These are phyloP conservation scores for Echiichthys vipera DNA, from an alignment of 2,797 vertebrate species.

Conservation along the genomic window DNA sequence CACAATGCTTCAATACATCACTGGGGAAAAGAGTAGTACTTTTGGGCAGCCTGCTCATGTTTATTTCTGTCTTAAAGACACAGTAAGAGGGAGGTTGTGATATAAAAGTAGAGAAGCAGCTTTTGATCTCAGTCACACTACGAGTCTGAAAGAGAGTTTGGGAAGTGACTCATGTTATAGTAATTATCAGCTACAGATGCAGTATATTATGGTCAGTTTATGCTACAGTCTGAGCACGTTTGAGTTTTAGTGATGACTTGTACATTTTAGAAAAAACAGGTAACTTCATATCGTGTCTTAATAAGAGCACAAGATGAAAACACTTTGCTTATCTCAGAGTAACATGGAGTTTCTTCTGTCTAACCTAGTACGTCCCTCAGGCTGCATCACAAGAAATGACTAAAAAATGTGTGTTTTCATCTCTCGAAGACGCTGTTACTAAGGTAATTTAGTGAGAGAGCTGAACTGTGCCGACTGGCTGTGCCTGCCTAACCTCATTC, in stretches of 20 bases:
- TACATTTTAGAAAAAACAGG: background rate
- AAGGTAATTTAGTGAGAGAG: constrained; percentile 25
- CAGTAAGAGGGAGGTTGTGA: background rate
- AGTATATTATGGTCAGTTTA: background rate
- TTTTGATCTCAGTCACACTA: constrained; percentile 7
- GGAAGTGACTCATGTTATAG: background rate
- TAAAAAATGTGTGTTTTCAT: constrained; percentile 20
- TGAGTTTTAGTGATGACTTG: background rate
- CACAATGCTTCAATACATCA: background rate
- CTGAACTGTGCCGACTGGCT: constrained; percentile 28
- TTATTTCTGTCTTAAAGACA: background rate
- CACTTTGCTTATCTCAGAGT: background rate
- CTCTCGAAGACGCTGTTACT: background rate
- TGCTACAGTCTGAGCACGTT: background rate
- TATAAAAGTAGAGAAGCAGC: background rate
- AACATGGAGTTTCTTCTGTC: background rate
- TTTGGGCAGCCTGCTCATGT: background rate
- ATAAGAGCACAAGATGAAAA: background rate
- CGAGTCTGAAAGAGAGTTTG: background rate
- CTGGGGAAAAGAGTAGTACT: background rate
- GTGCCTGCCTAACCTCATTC: constrained; percentile 54
- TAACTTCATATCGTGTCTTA: background rate
- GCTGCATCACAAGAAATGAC: constrained; percentile 15
- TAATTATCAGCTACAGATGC: background rate
- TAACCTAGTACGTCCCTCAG: constrained; percentile 8